Evolutionary conservation across 1,140 invertebrate species (phyloP).

Genomic region (Diploscapter pachys): DNA sequence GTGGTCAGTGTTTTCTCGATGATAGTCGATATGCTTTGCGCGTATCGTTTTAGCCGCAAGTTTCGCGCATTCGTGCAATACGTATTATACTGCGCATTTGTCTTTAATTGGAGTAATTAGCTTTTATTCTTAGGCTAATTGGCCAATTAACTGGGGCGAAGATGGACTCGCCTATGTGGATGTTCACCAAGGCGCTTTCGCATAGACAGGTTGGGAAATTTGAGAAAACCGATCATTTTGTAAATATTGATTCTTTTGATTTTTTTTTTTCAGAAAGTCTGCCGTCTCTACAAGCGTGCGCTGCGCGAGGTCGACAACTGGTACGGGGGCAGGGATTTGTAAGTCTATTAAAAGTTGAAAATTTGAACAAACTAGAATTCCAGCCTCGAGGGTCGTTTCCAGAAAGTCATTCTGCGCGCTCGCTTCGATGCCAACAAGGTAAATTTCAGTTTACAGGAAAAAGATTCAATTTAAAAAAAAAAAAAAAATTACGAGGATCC

Average conservation of each 20-base stretch:
- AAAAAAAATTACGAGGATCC: no score
- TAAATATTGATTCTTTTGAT: not conserved
- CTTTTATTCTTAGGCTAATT: no score
- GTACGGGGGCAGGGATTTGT: conserved; percentile 61
- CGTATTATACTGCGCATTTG: no score
- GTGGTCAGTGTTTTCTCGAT: no score
- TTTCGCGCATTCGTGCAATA: no score
- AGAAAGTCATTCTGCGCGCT: conserved; percentile 73
- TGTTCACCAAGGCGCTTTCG: conserved; percentile 57
- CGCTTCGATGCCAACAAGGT: conserved; percentile 76
- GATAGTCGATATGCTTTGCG: no score
- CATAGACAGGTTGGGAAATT: conserved; percentile 69
- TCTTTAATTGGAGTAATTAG: no score
- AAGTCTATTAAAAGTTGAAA: not conserved
- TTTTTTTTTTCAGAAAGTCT: conserved; percentile 45
- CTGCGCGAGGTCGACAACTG: conserved; percentile 67
- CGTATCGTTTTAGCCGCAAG: no score
- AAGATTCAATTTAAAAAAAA: no score
- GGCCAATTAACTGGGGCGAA: no score
- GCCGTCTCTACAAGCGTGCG: conserved; percentile 71
- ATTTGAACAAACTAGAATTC: conserved; percentile 49
- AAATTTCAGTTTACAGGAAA: no score
- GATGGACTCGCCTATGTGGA: conserved; percentile 49
- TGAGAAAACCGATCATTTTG: not conserved
- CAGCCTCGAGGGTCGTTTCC: conserved; percentile 73